These are phyloP conservation scores for Odontesthes bonariensis DNA, from an alignment of 2,113 vertebrate genomes.

Conservation along the genomic window DNA sequence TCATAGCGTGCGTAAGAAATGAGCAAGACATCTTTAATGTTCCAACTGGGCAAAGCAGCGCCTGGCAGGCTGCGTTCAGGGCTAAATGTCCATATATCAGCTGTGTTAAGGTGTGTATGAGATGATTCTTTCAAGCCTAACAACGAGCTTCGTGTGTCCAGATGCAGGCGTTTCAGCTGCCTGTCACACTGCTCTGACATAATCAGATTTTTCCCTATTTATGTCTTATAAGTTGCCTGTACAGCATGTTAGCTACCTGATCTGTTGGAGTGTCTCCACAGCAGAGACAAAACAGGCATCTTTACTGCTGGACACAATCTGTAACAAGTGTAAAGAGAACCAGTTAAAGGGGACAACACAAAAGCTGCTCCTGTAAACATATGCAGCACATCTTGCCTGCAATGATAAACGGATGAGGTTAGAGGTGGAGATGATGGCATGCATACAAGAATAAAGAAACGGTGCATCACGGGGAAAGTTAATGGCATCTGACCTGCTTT, in stretches of 20 bases:
- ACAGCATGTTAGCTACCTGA: slow-evolving; percentile 85
- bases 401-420: no score
- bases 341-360: not conserved
- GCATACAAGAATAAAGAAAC: no score
- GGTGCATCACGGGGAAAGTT: no score
- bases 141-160: no score
- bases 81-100: not conserved
- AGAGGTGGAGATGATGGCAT: no score
- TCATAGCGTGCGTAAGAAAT: not conserved
- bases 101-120: no score
- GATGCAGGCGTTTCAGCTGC: not conserved
- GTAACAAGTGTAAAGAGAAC: slow-evolving; percentile 34
- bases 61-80: not conserved
- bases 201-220: not conserved
- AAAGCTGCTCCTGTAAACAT: not conserved
- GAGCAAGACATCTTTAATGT: no score
- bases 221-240: not conserved
- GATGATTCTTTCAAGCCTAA: no score
- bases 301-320: slow-evolving; percentile 92
- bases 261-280: slow-evolving; percentile 96
- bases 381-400: not conserved
- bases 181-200: not conserved
- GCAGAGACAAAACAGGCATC: slow-evolving; percentile 93
- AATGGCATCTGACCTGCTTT: slow-evolving; percentile 85
- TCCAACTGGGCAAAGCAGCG: not conserved